Base-by-base conservation (phyloP, 2,113 vertebrate species). In the Aviceda subcristata region DNA sequence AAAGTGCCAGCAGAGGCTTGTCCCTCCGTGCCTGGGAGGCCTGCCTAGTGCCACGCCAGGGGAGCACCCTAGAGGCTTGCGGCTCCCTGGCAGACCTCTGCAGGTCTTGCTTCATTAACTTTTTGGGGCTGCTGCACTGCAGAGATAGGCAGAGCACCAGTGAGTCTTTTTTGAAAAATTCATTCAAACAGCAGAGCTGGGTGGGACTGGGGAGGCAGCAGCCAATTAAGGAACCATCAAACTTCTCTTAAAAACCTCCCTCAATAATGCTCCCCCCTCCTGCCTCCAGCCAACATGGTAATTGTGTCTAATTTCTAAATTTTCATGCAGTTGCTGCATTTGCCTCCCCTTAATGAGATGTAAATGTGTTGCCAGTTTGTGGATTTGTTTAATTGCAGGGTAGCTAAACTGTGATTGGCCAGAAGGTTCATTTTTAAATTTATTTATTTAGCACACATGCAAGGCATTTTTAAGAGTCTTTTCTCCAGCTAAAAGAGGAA, bases 251-350 rank as follows among this genome's bases (percentile, higher is more conserved):
- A 94, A 97, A 96, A 86, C 94, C 97, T 94, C 87, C 94, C 90
- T 95, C 90, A 77, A 29, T 55, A 86, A 16, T 11, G 41, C 60
- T 92, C 77, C 93, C 83, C 57, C 6, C 50, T 88, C 97, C 96
- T 87, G 94, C 96, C 97, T 95, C 88, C 96, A 90, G 96, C 97
- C 43, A 97, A 97, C 97, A 95, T 87, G 96, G 95, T 98, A 98
- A 98, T 98, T 98, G 97, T 96, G 97, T 67, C 97, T 98, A 98
- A 98, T 98, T 98, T 97, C 98, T 98, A 96, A 98, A 98, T 98
- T 98, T 98, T 91, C 97, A 98, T 97, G 98, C 97, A 90, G 94
- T 95, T 96, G 98, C 97, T 96, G 97, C 97, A 94, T 97, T 97
- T 97, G 97, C 95, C 97, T 98, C 90, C 92, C 96, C 91, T 92